Base-by-base conservation (phyloP, 2,888 invertebrate genomes). In the Lithophane socia region DNA sequence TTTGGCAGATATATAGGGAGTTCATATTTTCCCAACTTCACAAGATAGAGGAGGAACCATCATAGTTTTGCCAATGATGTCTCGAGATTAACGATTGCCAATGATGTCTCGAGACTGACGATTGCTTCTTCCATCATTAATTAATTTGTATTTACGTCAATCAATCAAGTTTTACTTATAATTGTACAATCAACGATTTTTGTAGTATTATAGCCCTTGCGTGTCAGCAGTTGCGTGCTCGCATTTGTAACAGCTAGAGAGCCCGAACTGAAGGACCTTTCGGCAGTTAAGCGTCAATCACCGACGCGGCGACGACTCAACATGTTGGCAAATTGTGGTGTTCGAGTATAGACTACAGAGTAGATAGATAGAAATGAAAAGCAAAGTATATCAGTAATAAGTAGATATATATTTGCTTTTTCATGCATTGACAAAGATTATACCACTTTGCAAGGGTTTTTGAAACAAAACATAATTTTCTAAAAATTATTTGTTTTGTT, bases 241-340 rank as follows among this genome's bases (percentile, higher is more conserved):
- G 16, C 37, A 10, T 60, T 42, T 42, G 21, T 16, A 49, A 44
- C 37, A 24, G 37, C 37, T 37, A 37, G 42, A 54, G 24, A 12
- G 13, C 70, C 13, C 16, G 18, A 71, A 72, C 60, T 42, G n/a
- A 47, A 61, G 37, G 5, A 10, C 21, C 56, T 61, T 10, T 71
- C 16, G 72, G 49, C 47, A 16, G 68, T n/a, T 29, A 52, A 69
- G 69, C 13, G 56, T 29, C 69, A 69, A 21, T 56, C 69, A 47
- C 29, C 10, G n/a, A 56, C 52, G 52, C 52, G 52, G 52, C 49
- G 49, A 49, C 29, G 16, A n/a, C n/a, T 37, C 4, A 29, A 37
- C 64, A 12, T 69, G 56, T 47, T 29, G 44, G 68, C 16, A 56
- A n/a, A 58, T 56, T 44, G 21, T 24, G 16, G 16, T 16, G 44